phyloP scores from a whole-genome alignment of 2,888 invertebrate species.

The Choristoneura rosaceana region DNA sequence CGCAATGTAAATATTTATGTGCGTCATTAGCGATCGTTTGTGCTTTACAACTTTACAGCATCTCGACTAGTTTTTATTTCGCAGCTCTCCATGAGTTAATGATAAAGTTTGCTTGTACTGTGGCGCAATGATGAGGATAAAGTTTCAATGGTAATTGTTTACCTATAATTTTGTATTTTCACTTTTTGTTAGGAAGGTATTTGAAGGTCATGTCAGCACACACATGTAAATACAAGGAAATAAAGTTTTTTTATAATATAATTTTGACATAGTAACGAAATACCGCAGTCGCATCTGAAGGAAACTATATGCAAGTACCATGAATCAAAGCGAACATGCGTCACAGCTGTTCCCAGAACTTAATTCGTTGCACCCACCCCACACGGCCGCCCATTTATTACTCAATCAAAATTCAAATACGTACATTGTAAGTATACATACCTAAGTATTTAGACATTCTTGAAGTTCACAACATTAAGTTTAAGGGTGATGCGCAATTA shows the following conservation, averaged over 20 bases:
- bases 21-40: constrained; percentile 13
- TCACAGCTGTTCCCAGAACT: constrained; percentile 31
- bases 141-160: constrained; percentile 38
- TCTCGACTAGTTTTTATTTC: constrained; percentile 6
- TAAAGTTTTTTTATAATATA: constrained; percentile 1
- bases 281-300: constrained; percentile 12
- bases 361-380: constrained; percentile 20
- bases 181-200: constrained; percentile 1
- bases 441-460: background rate
- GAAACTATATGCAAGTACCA: constrained; percentile 29
- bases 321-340: constrained; percentile 32
- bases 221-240: constrained; percentile 6
- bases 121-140: constrained; percentile 31
- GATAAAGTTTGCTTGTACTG: background rate
- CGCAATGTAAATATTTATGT: constrained; percentile 35
- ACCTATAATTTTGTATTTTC: constrained; percentile 7
- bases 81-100: background rate
- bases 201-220: constrained; percentile 17
- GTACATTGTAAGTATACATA: background rate
- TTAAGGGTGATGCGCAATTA: background rate
- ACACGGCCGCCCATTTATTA: constrained; percentile 1
- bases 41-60: constrained; percentile 8
- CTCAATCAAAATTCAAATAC: background rate
- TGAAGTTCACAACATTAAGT: background rate
- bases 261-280: background rate